phyloP scores from a whole-genome alignment of 2,888 invertebrate genomes.

The Hipparchia sbordonii region DNA sequence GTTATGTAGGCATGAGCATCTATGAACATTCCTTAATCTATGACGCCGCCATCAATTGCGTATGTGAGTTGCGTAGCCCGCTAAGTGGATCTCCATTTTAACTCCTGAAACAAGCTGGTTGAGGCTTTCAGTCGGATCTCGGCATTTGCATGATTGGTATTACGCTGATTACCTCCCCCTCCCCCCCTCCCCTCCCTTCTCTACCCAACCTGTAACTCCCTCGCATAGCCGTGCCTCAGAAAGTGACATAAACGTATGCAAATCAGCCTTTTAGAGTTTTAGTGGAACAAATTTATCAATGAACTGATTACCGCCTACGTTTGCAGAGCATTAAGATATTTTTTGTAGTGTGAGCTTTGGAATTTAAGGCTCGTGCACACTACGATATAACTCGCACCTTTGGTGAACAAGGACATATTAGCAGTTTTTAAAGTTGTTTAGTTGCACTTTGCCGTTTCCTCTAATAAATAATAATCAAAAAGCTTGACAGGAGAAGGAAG shows the following conservation, averaged over 20 bases:
- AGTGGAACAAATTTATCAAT: slow-evolving; percentile 41
- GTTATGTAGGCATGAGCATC: neutral
- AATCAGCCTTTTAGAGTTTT: slow-evolving; percentile 68
- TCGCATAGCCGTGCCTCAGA: slow-evolving; percentile 50
- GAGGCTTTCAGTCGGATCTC: slow-evolving; percentile 82
- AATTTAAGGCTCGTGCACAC: neutral
- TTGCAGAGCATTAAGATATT: neutral
- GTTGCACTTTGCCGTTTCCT: no score
- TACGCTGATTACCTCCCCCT: slow-evolving; percentile 73
- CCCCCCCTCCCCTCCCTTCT: slow-evolving; percentile 35
- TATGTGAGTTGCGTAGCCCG: slow-evolving; percentile 79
- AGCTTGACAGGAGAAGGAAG: no score
- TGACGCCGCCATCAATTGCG: slow-evolving; percentile 71
- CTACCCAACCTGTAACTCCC: slow-evolving; percentile 19
- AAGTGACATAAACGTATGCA: slow-evolving; percentile 72
- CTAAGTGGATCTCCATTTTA: slow-evolving; percentile 83
- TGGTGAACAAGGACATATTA: no score
- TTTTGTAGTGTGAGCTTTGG: neutral
- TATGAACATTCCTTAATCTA: slow-evolving; percentile 48
- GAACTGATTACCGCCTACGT: slow-evolving; percentile 26
- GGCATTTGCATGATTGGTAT: slow-evolving; percentile 82
- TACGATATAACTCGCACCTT: neutral
- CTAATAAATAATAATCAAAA: no score
- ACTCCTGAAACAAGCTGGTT: slow-evolving; percentile 82
- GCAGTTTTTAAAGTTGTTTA: no score